Evolutionary conservation across 2,113 vertebrate genomes (phyloP).

Genomic region (Varanus salvator): DNA sequence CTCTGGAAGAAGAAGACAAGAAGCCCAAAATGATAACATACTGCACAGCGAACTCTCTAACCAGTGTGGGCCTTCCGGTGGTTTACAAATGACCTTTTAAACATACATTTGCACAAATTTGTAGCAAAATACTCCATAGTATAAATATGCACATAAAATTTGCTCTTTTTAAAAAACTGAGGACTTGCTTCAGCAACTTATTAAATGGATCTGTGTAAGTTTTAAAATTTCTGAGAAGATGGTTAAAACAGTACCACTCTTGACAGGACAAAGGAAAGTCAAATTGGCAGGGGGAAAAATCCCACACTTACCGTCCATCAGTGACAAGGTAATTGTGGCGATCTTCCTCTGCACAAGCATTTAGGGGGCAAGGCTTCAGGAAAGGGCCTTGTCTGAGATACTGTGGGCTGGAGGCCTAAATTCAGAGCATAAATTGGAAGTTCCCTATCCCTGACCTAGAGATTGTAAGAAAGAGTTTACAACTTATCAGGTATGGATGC

Average conservation of each 20-base stretch:
- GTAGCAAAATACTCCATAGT: not conserved
- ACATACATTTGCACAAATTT: not conserved
- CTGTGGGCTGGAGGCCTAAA: too few relatives aligned
- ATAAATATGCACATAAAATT: not conserved
- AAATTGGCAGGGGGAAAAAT: too few relatives aligned
- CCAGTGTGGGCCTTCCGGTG: too few relatives aligned
- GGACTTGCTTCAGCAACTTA: slow-evolving; percentile 12
- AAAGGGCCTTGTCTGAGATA: too few relatives aligned
- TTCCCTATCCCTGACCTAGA: not conserved
- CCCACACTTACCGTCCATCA: too few relatives aligned
- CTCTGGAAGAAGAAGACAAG: not conserved
- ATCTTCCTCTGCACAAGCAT: too few relatives aligned
- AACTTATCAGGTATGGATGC: not conserved
- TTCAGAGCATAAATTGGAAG: too few relatives aligned
- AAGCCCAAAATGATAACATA: not conserved
- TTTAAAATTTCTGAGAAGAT: slow-evolving; percentile 28
- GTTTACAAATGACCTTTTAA: not conserved
- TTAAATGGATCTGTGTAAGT: not conserved
- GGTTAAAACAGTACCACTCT: not conserved
- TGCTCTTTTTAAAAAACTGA: slow-evolving; percentile 8
- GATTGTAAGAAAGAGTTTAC: not conserved
- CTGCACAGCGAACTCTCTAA: not conserved
- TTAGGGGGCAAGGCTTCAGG: too few relatives aligned
- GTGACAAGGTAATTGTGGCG: too few relatives aligned
- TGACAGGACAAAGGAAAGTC: too few relatives aligned